phyloP scores from a whole-genome alignment of 1,140 invertebrate genomes.

The Mamestra configurata region DNA sequence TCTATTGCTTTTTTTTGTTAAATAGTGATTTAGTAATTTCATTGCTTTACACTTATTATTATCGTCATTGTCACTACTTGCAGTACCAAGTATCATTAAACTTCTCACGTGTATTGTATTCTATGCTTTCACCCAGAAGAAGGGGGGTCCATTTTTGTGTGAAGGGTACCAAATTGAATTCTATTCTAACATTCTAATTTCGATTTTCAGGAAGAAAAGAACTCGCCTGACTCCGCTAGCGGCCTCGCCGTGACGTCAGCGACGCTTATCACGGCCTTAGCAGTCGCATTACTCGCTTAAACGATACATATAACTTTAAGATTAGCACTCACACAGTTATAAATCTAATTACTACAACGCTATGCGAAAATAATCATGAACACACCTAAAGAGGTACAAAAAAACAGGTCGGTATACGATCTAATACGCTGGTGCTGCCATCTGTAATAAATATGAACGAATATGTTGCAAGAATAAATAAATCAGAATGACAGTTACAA shows the following conservation, averaged over 20 bases:
- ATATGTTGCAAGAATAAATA: conserved; percentile 4
- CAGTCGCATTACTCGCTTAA: conserved; percentile 3
- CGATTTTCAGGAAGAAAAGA: conserved; percentile 7
- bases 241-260: conserved; percentile 7
- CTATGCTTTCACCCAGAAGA: too few relatives aligned
- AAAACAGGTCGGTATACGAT: not conserved
- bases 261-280: not conserved
- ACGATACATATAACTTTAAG: not conserved
- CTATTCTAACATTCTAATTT: not conserved
- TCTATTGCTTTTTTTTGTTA: too few relatives aligned
- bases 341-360: conserved; percentile 14
- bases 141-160: too few relatives aligned
- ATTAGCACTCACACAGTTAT: conserved; percentile 7
- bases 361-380: not conserved
- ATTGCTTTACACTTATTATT: too few relatives aligned
- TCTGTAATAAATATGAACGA: not conserved
- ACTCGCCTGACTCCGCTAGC: not conserved
- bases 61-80: too few relatives aligned
- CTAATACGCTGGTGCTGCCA: conserved; percentile 26
- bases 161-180: too few relatives aligned
- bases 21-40: too few relatives aligned
- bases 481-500: not conserved
- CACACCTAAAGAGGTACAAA: conserved; percentile 29
- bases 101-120: too few relatives aligned
- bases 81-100: too few relatives aligned